Evolutionary conservation across 2,797 vertebrate genomes (phyloP).

Genomic region (Amblyraja radiata): DNA sequence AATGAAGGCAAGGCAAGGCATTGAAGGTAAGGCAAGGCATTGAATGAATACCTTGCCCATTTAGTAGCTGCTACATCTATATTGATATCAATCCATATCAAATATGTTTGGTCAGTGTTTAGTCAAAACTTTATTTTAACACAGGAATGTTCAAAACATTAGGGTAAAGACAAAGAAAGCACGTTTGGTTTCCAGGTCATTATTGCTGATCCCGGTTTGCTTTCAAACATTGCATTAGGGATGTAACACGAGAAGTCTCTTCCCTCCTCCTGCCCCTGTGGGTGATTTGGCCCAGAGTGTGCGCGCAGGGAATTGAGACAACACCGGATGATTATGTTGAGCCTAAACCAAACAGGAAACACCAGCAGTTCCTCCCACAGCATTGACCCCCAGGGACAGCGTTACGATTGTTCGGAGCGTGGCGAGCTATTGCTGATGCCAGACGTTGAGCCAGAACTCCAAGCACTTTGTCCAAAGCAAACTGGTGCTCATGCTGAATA

Average conservation of each 20-base stretch:
- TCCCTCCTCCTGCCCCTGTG: not conserved
- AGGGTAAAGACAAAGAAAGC: not conserved
- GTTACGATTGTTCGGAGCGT: not conserved
- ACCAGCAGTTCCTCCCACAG: not conserved
- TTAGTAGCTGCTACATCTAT: not conserved
- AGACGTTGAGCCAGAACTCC: not conserved
- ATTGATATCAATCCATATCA: not conserved
- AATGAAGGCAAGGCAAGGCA: too few species aligned
- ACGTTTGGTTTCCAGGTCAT: not conserved
- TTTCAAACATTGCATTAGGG: not conserved
- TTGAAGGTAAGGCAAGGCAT: too few species aligned
- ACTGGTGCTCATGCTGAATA: not conserved
- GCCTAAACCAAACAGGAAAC: not conserved
- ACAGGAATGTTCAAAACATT: not conserved
- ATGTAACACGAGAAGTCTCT: not conserved
- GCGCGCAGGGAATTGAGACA: not conserved
- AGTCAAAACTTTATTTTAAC: not conserved
- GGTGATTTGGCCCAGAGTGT: not conserved
- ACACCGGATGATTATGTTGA: not conserved
- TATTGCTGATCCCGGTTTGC: not conserved
- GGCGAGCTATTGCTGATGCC: not conserved
- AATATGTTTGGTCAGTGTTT: not conserved
- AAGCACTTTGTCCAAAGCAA: not conserved
- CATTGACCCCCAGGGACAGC: not conserved
- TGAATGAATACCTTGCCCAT: too few species aligned